Evolutionary conservation across 2,113 vertebrate species (phyloP).

Genomic region (Spheniscus mendiculus): DNA sequence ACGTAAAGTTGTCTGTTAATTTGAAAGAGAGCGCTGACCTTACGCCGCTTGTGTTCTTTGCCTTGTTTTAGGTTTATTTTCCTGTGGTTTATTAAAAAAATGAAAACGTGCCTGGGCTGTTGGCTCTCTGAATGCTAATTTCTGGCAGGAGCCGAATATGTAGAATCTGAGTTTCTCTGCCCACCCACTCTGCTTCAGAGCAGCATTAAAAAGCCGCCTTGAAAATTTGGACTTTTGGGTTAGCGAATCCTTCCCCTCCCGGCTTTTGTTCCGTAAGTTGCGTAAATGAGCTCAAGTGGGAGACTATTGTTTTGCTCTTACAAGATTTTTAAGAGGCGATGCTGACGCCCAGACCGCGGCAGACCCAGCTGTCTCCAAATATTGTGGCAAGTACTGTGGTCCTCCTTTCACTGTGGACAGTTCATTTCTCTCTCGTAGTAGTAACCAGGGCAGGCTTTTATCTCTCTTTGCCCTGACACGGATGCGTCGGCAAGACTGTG

Average conservation of each 20-base stretch:
- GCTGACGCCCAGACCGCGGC: neutral
- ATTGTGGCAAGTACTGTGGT: accelerated
- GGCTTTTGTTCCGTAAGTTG: neutral
- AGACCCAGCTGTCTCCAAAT: neutral
- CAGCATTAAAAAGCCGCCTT: neutral
- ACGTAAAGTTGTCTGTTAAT: neutral
- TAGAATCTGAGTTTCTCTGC: neutral
- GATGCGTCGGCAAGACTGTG: neutral
- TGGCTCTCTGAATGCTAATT: neutral
- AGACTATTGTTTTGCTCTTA: neutral
- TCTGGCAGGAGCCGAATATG: neutral
- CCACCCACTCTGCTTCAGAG: neutral
- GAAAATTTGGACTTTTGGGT: neutral
- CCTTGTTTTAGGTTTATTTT: neutral
- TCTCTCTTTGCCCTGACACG: neutral
- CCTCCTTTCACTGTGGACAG: neutral
- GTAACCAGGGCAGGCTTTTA: neutral
- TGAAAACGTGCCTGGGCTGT: accelerated
- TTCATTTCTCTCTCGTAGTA: neutral
- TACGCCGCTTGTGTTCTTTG: neutral
- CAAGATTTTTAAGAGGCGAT: accelerated
- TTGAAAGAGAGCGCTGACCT: neutral
- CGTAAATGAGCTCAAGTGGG: neutral
- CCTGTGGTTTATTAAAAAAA: neutral
- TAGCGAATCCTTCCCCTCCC: too few species aligned